Percentiles rank a stretch among this genome's conserved stretches.
Conservation (phyloP, 2,888 invertebrate species). For the Platycheirus albimanus region DNA sequence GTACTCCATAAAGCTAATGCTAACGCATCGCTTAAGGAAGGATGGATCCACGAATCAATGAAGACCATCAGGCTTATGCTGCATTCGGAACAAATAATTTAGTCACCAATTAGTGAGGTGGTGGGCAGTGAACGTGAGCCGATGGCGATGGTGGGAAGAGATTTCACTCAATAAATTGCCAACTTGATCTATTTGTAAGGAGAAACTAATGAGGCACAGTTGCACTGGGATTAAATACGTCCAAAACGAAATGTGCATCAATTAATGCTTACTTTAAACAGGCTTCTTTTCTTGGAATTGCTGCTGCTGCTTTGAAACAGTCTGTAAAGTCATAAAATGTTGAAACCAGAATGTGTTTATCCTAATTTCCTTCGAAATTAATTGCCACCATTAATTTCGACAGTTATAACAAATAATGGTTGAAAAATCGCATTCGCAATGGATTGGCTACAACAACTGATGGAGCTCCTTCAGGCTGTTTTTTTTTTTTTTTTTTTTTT, state of each 20-base stretch:
- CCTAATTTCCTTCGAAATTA: constrained; percentile 71
- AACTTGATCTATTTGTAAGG: constrained; percentile 47
- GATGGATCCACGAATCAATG: constrained; percentile 34
- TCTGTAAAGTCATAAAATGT: constrained; percentile 48
- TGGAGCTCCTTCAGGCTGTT: constrained; percentile 26
- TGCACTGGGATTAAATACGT: neutral
- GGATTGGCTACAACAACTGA: constrained; percentile 31
- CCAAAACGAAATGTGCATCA: neutral
- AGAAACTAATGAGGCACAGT: constrained; percentile 47
- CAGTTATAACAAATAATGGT: constrained; percentile 62
- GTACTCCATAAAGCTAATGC: too few relatives aligned
- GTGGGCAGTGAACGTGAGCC: constrained; percentile 27
- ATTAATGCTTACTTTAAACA: neutral
- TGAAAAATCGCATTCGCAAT: constrained; percentile 21
- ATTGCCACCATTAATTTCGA: constrained; percentile 68
- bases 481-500: neutral
- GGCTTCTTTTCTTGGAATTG: constrained; percentile 50
- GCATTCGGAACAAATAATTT: constrained; percentile 61
- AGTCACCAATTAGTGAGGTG: constrained; percentile 69
- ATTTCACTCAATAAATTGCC: constrained; percentile 69
- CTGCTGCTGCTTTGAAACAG: constrained; percentile 11
- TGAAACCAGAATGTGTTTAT: constrained; percentile 59
- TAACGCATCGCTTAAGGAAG: neutral
- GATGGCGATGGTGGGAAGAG: constrained; percentile 48
- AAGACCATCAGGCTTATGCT: constrained; percentile 15